These are phyloP conservation scores for Selene dorsalis DNA, from an alignment of 2,797 vertebrate genomes.

Conservation along the genomic window DNA sequence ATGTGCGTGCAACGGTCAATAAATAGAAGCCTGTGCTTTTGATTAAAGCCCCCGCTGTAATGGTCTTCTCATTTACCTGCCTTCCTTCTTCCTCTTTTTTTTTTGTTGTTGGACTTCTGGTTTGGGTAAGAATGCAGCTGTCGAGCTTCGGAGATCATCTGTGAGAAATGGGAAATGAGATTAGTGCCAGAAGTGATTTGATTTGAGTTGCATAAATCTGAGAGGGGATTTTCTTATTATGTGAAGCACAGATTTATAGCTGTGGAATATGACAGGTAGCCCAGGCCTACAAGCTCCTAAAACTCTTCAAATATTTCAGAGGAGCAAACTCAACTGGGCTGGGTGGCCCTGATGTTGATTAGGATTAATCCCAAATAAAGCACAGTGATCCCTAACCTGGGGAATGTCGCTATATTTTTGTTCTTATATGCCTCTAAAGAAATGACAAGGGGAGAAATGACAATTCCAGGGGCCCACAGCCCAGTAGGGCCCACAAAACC, in stretches of 20 bases:
- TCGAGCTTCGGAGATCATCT: slow-evolving; percentile 26
- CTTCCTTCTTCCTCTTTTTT: not conserved
- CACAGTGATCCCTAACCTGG: not conserved
- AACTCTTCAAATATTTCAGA: slow-evolving; percentile 14
- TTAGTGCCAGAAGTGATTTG: slow-evolving; percentile 48
- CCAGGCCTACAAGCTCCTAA: slow-evolving; percentile 1
- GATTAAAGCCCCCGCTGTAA: slow-evolving; percentile 64
- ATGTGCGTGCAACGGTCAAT: slow-evolving; percentile 83
- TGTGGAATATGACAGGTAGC: slow-evolving; percentile 22
- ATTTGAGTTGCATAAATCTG: slow-evolving; percentile 38
- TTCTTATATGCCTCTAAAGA: not conserved
- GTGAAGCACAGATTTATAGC: slow-evolving; percentile 23
- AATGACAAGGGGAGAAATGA: too few relatives aligned
- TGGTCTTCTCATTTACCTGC: slow-evolving; percentile 51
- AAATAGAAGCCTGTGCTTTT: slow-evolving; percentile 85
- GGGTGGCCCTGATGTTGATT: not conserved
- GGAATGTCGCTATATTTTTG: not conserved
- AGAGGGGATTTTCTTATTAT: slow-evolving; percentile 33
- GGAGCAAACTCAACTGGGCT: slow-evolving; percentile 5
- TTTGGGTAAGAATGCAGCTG: slow-evolving; percentile 17
- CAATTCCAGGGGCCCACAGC: too few relatives aligned
- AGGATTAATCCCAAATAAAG: not conserved
- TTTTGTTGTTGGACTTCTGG: slow-evolving; percentile 2
- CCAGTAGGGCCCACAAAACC: too few relatives aligned
- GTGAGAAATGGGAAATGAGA: slow-evolving; percentile 24